A percentile compares a stretch with the other conserved stretches of the same genome.
These are phyloP conservation scores for Halcyon badia DNA, from an alignment of 2,797 vertebrate genomes.

Conservation along the genomic window DNA sequence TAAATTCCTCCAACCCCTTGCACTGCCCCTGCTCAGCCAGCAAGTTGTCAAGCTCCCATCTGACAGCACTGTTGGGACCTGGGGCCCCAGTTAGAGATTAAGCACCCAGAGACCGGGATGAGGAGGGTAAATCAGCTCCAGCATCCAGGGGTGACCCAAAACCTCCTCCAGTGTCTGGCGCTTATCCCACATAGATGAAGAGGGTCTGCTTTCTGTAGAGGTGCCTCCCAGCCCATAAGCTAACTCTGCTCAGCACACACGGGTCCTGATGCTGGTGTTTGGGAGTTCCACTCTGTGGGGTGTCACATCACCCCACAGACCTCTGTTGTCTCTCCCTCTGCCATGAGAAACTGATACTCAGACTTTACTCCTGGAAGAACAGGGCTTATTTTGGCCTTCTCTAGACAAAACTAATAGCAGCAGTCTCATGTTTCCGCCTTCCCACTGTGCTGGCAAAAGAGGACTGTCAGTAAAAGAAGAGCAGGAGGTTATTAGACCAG, in stretches of 20 bases:
- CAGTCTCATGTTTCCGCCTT: rapidly evolving
- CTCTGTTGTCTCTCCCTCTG: background rate
- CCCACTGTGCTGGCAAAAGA: background rate
- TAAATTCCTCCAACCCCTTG: background rate
- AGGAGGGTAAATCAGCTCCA: background rate
- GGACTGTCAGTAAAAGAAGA: background rate
- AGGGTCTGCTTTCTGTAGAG: background rate
- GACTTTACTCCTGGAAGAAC: background rate
- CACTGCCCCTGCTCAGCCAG: background rate
- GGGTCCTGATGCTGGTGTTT: rapidly evolving
- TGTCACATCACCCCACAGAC: background rate
- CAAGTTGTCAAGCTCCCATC: rapidly evolving
- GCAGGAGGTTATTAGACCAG: background rate
- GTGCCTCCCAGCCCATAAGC: rapidly evolving
- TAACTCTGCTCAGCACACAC: background rate
- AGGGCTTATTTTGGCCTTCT: background rate
- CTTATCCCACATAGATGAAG: background rate
- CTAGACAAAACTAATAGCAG: background rate
- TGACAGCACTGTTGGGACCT: rapidly evolving
- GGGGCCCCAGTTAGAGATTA: background rate
- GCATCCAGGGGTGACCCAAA: background rate
- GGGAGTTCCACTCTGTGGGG: background rate
- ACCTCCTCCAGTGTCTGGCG: background rate
- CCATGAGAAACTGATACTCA: rapidly evolving
- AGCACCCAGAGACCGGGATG: background rate